Evolutionary conservation across 2,888 invertebrate genomes (phyloP).

Genomic region (Drosophila antonietae): DNA sequence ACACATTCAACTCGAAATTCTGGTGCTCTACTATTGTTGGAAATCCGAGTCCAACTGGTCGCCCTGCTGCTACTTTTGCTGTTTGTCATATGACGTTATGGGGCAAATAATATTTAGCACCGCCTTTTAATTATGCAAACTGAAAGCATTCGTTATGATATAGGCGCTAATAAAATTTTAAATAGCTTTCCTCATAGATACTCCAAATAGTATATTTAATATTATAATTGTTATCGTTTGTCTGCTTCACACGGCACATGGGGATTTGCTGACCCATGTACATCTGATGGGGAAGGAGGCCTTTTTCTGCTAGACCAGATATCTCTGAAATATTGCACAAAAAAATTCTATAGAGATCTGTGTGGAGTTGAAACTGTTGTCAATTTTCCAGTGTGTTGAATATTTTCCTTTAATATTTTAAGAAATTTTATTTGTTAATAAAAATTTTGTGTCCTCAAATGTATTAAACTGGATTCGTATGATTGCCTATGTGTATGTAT

Average conservation of each 20-base stretch:
- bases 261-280: slow-evolving; percentile 10
- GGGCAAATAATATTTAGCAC: slow-evolving; percentile 52
- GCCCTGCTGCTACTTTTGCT: slow-evolving; percentile 15
- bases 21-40: slow-evolving; percentile 29
- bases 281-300: slow-evolving; percentile 14
- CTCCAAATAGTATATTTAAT: slow-evolving; percentile 35
- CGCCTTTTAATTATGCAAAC: slow-evolving; percentile 51
- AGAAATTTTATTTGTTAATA: slow-evolving; percentile 1
- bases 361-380: slow-evolving; percentile 17
- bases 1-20: slow-evolving; percentile 52
- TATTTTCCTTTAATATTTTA: neutral
- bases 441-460: neutral
- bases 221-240: slow-evolving; percentile 18
- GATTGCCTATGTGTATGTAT: slow-evolving; percentile 21
- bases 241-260: neutral
- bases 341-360: neutral
- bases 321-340: neutral
- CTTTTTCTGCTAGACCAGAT: neutral
- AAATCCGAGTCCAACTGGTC: slow-evolving; percentile 43
- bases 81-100: slow-evolving; percentile 72
- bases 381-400: slow-evolving; percentile 4
- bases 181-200: slow-evolving; percentile 46
- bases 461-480: neutral
- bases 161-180: slow-evolving; percentile 58
- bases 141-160: slow-evolving; percentile 62